phyloP scores from a whole-genome alignment of 2,113 vertebrate species.

The Microcebus ravelobensis region DNA sequence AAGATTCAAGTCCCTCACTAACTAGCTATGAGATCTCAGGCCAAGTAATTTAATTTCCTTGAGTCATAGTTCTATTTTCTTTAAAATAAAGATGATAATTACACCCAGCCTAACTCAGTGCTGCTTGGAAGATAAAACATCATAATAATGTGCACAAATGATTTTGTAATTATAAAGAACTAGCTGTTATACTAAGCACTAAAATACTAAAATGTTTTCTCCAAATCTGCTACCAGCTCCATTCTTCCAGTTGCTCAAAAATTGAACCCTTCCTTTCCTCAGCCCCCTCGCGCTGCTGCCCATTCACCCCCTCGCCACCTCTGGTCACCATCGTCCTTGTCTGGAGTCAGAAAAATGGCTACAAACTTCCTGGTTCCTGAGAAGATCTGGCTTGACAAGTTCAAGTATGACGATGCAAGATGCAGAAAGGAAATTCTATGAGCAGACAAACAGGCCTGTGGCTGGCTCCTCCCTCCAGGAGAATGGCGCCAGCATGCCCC shows the following conservation, averaged over 20 bases:
- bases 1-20: background rate
- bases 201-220: background rate
- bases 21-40: background rate
- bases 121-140: background rate
- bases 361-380: too few species aligned
- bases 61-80: conserved; percentile 6
- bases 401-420: too few species aligned
- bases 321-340: too few species aligned
- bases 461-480: conserved; percentile 90
- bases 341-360: too few species aligned
- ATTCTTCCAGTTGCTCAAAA: background rate
- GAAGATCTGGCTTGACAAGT: too few species aligned
- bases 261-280: background rate
- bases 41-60: background rate
- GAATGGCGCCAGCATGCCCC: conserved; percentile 93
- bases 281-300: too few species aligned
- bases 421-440: too few species aligned
- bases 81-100: conserved; percentile 12
- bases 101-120: background rate
- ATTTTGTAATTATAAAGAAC: background rate
- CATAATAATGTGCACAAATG: background rate
- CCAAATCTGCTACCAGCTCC: background rate
- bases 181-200: background rate
- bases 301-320: too few species aligned
- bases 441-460: background rate